Base-by-base conservation (phyloP, 1,140 invertebrate genomes). In the Diuraphis noxia region DNA sequence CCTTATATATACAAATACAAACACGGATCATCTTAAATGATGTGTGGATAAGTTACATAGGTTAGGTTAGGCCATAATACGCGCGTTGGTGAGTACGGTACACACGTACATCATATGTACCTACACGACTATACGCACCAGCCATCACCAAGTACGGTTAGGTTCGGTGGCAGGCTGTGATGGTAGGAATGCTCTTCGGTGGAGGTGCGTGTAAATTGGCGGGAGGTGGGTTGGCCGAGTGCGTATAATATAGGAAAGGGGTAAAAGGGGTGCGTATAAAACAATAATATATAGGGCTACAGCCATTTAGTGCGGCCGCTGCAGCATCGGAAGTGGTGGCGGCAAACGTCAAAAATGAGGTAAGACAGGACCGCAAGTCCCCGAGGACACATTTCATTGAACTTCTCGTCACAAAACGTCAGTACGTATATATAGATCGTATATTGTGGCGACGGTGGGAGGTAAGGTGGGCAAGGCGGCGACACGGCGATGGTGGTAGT, bases 321-420 rank as follows among this genome's bases (percentile, higher is more conserved):
- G 2, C 72, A 19, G 19, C n/a, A 36, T 34, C 72, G 21, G 34
- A 34, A 10, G 36, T 7, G 2, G 23, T 25, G 40, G 23, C 79
- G 36, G 36, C 36, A 23, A 81, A 46, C 34, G 84, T 86, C 84
- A 86, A 86, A 86, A 49, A 86, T 86, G 49, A 86, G 84, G 84
- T 49, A 89, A 77, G 25, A 77, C 25, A 72, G 56, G 63, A 79
- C 88, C 63, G 40, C 25, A 41, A 9, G 56, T 89, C 88, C 88
- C 88, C 38, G 40, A 72, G 40, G 88, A 77, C 88, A n/a, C 63
- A 89, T 89, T 89, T 89, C 88, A 89, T 79, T 79, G 88, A 46
- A 72, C 88, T 89, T 77, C 88, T 89, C 63, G 88, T 89, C 88
- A 89, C 88, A 89, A 77, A 72, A 72, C 88, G 63, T 89, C 38